Evolutionary conservation across 1,140 invertebrate species (phyloP).

Genomic region (Dolichoris vasculosae): DNA sequence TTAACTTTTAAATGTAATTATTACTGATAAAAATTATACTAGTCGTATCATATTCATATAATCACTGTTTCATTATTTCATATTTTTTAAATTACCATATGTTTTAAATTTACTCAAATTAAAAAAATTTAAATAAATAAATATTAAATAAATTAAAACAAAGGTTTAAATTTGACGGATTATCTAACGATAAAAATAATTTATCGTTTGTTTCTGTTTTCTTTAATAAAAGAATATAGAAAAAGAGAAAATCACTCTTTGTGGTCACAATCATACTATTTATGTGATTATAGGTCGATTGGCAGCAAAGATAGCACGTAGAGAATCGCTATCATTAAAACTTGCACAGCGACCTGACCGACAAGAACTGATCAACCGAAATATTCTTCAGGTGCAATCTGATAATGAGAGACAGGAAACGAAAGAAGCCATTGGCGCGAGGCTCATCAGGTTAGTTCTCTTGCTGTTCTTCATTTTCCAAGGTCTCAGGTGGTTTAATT

Average conservation of each 20-base stretch:
- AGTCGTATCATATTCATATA: no score
- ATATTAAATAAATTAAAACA: neutral
- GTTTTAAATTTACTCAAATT: neutral
- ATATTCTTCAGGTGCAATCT: constrained; percentile 94
- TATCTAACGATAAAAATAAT: no score
- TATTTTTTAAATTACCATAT: no score
- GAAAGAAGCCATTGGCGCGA: constrained; percentile 95
- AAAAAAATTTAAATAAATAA: neutral
- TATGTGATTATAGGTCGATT: constrained; percentile 75
- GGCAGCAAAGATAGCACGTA: constrained; percentile 93
- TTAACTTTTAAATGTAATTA: no score
- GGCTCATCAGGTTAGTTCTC: constrained; percentile 85
- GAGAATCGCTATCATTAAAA: constrained; percentile 96
- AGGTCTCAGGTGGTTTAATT: neutral
- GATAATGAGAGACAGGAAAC: constrained; percentile 95
- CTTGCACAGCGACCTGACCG: constrained; percentile 91
- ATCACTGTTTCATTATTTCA: no score
- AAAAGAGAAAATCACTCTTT: neutral
- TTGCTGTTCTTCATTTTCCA: neutral
- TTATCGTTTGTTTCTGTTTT: no score
- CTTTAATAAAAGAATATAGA: no score
- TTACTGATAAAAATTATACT: no score
- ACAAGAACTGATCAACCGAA: constrained; percentile 96
- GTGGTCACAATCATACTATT: neutral
- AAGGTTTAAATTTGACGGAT: neutral